Base-by-base conservation (phyloP, 2,113 vertebrate species). In the Triplophysa rosa region DNA sequence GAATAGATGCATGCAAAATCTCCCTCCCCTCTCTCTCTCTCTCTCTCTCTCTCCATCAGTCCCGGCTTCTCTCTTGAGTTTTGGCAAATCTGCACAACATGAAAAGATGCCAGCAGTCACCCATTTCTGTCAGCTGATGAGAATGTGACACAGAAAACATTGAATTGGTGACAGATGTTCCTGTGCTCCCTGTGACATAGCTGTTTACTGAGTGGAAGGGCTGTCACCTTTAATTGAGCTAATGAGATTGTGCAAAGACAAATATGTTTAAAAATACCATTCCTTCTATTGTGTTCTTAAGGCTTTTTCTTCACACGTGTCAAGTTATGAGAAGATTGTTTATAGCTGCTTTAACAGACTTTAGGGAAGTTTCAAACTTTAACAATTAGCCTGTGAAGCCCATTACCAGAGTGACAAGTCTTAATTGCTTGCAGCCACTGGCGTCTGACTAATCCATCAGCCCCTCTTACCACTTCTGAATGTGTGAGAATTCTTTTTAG, bases 201-300 rank as follows among this genome's bases (percentile, higher is more conserved):
- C 33, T 73, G 69, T 73, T 80, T 74, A 73, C 70, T 42, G 62
- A 74, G 29, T 56, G n/a, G 62, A 77, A 73, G 56, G 40, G n/a
- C 56, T 68, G 67, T 70, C 77, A 82, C 78, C 62, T 82, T 52
- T 80, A 85, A 85, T 80, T 72, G 80, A 77, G 80, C 58, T 80
- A 82, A 82, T 67, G 73, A 72, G 59, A 69, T 58, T 77, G 45
- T 37, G 78, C 42, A 63, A 82, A 75, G 54, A 72, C n/a, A 19
- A 80, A 69, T 79, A 56, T 9, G 78, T 42, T 33, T 66, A 81
- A 65, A 71, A 62, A 67, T 42, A 76, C 66, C 11, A 58, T 42
- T 61, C 23, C 10, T 37, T 49, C 56, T 47, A 29, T 52, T 69
- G 47, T 52, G 10, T 42, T 37, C 47, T 21, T 26, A 29, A 23